phyloP scores from a whole-genome alignment of 1,140 invertebrate genomes.

The Cydia pomonella region DNA sequence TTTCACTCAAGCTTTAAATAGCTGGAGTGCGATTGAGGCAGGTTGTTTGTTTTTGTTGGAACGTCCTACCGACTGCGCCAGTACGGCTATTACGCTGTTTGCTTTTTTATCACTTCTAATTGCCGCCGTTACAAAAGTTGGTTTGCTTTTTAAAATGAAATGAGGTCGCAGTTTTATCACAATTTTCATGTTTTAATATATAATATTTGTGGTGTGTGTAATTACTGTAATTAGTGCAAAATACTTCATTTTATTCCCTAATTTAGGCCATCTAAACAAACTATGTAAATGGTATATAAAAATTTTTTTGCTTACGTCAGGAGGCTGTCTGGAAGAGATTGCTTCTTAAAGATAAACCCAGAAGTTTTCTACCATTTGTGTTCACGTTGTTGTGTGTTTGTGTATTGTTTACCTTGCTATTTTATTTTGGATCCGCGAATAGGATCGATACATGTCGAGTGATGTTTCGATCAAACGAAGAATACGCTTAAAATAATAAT shows the following conservation, averaged over 20 bases:
- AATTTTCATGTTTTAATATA: background rate
- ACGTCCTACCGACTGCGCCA: background rate
- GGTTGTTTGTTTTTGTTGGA: background rate
- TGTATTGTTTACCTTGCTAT: too few species aligned
- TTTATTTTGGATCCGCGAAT: too few species aligned
- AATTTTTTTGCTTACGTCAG: too few species aligned
- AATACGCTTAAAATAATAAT: too few species aligned
- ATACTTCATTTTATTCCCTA: background rate
- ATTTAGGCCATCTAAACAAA: too few species aligned
- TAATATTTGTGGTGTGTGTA: background rate
- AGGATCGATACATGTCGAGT: too few species aligned
- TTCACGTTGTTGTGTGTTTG: too few species aligned
- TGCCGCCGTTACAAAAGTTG: background rate
- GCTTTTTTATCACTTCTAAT: slow-evolving; percentile 1
- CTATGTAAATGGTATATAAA: too few species aligned
- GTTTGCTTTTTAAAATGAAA: background rate
- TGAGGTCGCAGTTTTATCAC: background rate
- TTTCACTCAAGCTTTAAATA: background rate
- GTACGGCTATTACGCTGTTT: background rate
- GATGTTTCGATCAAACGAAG: too few species aligned
- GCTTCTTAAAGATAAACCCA: too few species aligned
- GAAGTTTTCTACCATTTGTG: too few species aligned
- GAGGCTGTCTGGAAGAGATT: too few species aligned
- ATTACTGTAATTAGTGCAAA: background rate
- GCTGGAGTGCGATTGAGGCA: background rate